phyloP scores from a whole-genome alignment of 2,113 vertebrate genomes.

The Urocynchramus pylzowi region DNA sequence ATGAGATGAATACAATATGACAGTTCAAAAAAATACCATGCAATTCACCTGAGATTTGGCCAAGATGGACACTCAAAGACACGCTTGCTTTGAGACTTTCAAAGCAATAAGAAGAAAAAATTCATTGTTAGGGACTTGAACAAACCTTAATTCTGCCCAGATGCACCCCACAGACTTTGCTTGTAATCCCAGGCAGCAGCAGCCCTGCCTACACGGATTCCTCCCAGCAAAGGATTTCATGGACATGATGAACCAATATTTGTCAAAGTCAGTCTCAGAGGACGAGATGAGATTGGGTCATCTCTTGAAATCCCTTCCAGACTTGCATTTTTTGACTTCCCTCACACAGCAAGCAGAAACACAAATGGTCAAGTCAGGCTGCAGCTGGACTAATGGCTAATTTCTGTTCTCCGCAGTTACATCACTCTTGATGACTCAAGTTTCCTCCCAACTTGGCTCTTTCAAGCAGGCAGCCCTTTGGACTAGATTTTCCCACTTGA shows the following conservation, averaged over 20 bases:
- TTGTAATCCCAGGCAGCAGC: background rate
- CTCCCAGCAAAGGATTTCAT: background rate
- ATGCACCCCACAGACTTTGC: rapidly evolving
- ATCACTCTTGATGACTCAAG: background rate
- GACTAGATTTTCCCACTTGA: constrained; percentile 11
- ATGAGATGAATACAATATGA: background rate
- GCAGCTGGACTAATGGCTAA: background rate
- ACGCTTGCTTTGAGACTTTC: background rate
- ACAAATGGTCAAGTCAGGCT: background rate
- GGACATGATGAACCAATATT: background rate
- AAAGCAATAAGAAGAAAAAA: background rate
- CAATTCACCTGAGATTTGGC: background rate
- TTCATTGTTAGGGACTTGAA: background rate
- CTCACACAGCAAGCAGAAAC: background rate
- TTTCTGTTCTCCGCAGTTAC: background rate
- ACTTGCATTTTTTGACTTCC: background rate
- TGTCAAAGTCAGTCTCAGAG: background rate
- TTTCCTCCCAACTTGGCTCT: background rate
- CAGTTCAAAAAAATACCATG: background rate
- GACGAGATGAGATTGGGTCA: background rate
- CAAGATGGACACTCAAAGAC: background rate
- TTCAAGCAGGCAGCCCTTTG: background rate
- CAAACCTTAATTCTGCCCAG: background rate
- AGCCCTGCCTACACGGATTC: background rate
- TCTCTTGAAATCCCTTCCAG: background rate